Evolutionary conservation across 2,888 invertebrate species (phyloP), one percentile per base, ranked within the genome.

Genomic region (Hirtodrosophila cameraria): DNA sequence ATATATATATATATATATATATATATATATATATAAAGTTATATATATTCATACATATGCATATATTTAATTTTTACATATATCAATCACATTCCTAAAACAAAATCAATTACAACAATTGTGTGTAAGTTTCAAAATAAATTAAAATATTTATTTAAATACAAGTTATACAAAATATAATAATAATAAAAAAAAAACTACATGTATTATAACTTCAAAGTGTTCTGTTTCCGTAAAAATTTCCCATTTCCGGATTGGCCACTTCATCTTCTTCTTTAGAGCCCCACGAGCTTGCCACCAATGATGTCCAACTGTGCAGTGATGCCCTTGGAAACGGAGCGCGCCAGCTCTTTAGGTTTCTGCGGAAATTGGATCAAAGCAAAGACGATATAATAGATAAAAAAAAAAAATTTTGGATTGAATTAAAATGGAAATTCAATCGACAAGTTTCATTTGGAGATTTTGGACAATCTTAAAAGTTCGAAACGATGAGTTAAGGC

Each of bases 271-370:
- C 1, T 2, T 13, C 20, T 5, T 77, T 64, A 90, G 3, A 90
- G 85, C 8, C 90, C 90, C 12, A 90, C 91, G 23, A 90, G 57
- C 74, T 89, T 89, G 12, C 88, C 90, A 0, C 90, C 89, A 39
- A 90, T 83, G 0, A 82, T 66, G 69, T 90, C 90, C 58, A 90
- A 54, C 59, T 90, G 89, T n/a, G 86, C 83, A 1, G 90, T 90
- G 5, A 90, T 87, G 5, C 89, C 88, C 62, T 86, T 89, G 8
- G 90, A 89, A n/a, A 90, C 75, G 11, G 84, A 82, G 36, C 88
- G 88, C 2, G 87, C 86, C 9, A 90, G 39, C 42, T 90, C 87
- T 49, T 88, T 87, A 35, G 90, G 90, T 68, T 88, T 90, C 90
- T 90, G 36, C 8, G 7, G 7, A 5, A 1, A 23, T 23, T 6